Evolutionary conservation across 2,888 invertebrate species (phyloP), one percentile per base, ranked within the genome.

Genomic region (Disparrhopalites patrizii): DNA sequence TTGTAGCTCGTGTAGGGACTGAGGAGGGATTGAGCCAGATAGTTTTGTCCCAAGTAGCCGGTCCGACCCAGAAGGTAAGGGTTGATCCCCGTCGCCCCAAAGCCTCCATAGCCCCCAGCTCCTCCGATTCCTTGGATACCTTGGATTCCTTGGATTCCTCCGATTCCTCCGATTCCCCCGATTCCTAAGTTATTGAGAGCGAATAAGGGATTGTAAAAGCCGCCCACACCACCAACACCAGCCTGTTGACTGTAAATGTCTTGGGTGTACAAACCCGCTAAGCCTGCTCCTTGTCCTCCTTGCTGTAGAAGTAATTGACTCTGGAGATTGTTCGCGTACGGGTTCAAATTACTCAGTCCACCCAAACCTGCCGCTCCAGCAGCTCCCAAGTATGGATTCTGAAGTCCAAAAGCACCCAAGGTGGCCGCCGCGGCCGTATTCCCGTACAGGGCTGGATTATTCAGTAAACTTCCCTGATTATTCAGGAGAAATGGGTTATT

Each of bases 1-100:
- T 38, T 56, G 47, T 55, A 63, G 18, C 58, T 58, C 40, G 38
- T 58, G 47, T 58, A 58, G 15, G 63, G 63, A 47, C 54, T 63
- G 3, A 63, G 63, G 15, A 63, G 47, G 33, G 56, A 56, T 20
- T 63, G 63, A 38, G 57, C 57, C 27, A 57, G 25, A 27, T 57
- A 57, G 25, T 57, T 57, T 18, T 51, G 51, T 25, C 27, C 27
- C 27, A 25, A 25, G 27, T 51, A 51, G 4, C 51, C 51, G 13
- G 36, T 36, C 23, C 57, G 10, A 10, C 63, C 63, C 2, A 63
- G 33, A 31, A 63, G 28, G 27, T 63, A 63, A 15, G 63, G 63
- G 33, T 63, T 63, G 13, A 56, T 30, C 23, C 58, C 58, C 20
- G 5, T 4, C n/a, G 8, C n/a, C n/a, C 56, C 56, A 30, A 30